These are phyloP conservation scores for Cataglyphis albicans DNA, from an alignment of 2,888 invertebrate genomes.

Conservation along the genomic window DNA sequence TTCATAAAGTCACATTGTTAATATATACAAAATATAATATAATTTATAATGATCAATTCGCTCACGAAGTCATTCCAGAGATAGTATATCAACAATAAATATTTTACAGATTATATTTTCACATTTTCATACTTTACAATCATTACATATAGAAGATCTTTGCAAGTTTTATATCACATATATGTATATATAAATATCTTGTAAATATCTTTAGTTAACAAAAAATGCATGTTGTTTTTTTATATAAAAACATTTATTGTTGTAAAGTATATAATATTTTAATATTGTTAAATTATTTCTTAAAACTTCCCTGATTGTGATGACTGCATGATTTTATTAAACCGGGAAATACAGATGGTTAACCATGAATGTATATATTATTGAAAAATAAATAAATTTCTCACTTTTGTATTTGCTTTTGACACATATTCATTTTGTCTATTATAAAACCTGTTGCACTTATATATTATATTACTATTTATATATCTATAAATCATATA, in stretches of 20 bases:
- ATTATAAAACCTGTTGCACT: conserved; percentile 20
- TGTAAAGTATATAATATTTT: conserved; percentile 23
- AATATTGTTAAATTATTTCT: conserved; percentile 36
- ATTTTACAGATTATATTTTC: conserved; percentile 25
- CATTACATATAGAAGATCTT: conserved; percentile 14
- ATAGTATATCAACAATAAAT: conserved; percentile 37
- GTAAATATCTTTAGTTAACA: conserved; percentile 34
- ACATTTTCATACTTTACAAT: conserved; percentile 7
- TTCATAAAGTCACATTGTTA: conserved; percentile 15
- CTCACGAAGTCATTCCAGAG: conserved; percentile 15
- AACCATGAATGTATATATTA: conserved; percentile 69
- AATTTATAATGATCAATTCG: conserved; percentile 11
- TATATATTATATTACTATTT: conserved; percentile 1
- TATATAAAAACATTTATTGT: conserved; percentile 44
- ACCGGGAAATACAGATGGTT: conserved; percentile 28
- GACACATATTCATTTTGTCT: conserved; percentile 55
- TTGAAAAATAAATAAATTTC: conserved; percentile 79
- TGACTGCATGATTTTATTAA: conserved; percentile 55
- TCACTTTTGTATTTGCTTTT: conserved; percentile 77
- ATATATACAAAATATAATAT: conserved; percentile 7
- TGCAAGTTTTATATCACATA: conserved; percentile 15
- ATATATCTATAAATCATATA: conserved; percentile 30
- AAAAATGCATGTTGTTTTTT: conserved; percentile 19
- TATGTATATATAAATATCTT: conserved; percentile 17
- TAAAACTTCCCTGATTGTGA: conserved; percentile 48